A percentile compares a stretch with the other conserved stretches of the same genome.
These are phyloP conservation scores for Phasianus colchicus DNA, from an alignment of 2,113 vertebrate species.

Conservation along the genomic window DNA sequence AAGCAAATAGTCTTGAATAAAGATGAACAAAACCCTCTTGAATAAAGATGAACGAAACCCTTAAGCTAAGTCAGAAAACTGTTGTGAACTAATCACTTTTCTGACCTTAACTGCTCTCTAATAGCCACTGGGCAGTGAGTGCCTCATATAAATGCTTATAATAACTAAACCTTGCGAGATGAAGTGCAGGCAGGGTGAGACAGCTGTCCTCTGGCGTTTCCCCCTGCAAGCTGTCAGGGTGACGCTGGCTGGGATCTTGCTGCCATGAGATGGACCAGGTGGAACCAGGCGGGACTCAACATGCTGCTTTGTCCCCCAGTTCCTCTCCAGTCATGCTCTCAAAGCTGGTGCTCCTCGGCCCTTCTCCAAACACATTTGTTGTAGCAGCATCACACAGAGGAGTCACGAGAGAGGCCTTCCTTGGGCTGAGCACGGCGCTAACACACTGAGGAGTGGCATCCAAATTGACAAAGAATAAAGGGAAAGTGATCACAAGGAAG, in stretches of 20 bases:
- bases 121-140: background rate
- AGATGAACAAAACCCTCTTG: background rate
- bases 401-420: background rate
- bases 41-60: background rate
- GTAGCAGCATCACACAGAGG: accelerated
- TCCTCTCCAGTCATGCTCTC: background rate
- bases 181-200: background rate
- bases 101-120: constrained; percentile 24
- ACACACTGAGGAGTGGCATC: background rate
- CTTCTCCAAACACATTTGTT: background rate
- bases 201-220: background rate
- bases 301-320: accelerated
- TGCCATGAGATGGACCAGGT: background rate
- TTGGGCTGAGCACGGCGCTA: background rate
- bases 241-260: background rate
- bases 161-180: background rate
- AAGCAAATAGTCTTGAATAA: background rate
- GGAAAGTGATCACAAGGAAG: background rate
- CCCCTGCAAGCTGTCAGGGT: background rate
- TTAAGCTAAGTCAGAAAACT: background rate
- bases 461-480: background rate
- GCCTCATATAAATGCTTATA: background rate
- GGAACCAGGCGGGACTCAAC: background rate
- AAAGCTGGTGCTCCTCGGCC: background rate
- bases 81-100: constrained; percentile 24